Percentiles rank a stretch among this genome's conserved stretches.
phyloP scores from a whole-genome alignment of 2,888 invertebrate species.

The Oxyscelio sp. region DNA sequence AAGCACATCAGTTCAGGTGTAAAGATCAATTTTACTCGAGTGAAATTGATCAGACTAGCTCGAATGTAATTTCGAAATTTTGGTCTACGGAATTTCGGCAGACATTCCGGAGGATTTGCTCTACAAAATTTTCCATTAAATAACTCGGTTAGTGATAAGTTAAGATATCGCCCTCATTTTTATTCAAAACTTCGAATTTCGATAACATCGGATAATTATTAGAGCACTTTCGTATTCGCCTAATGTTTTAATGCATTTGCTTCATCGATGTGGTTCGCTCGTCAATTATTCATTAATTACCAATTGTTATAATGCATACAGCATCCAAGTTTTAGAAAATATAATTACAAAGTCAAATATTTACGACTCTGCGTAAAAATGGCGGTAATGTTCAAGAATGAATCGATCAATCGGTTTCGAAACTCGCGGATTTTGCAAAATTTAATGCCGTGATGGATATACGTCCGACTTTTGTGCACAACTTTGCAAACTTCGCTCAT shows the following conservation, averaged over 20 bases:
- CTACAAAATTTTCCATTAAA: background rate
- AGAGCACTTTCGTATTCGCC: background rate
- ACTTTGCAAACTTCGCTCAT: conserved; percentile 7
- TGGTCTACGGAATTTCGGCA: background rate
- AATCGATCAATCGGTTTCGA: background rate
- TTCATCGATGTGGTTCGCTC: background rate
- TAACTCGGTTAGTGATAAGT: background rate
- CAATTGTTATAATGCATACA: background rate
- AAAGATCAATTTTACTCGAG: background rate
- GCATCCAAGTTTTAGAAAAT: no score
- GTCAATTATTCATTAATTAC: background rate
- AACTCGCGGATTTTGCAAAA: conserved; percentile 15
- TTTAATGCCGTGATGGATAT: conserved; percentile 26
- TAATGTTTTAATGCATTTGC: background rate
- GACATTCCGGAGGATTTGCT: background rate
- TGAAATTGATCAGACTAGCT: no score
- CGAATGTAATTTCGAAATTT: background rate
- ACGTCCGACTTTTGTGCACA: conserved; percentile 20
- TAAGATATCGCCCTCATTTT: background rate
- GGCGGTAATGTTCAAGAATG: background rate
- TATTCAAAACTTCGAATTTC: no score
- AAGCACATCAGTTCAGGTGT: no score
- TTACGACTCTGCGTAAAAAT: background rate
- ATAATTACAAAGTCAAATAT: no score
- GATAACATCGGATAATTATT: background rate